Percentiles rank a stretch among this genome's conserved stretches.
Conservation (phyloP, 1,140 invertebrate species). For the Notospermus geniculatus region DNA sequence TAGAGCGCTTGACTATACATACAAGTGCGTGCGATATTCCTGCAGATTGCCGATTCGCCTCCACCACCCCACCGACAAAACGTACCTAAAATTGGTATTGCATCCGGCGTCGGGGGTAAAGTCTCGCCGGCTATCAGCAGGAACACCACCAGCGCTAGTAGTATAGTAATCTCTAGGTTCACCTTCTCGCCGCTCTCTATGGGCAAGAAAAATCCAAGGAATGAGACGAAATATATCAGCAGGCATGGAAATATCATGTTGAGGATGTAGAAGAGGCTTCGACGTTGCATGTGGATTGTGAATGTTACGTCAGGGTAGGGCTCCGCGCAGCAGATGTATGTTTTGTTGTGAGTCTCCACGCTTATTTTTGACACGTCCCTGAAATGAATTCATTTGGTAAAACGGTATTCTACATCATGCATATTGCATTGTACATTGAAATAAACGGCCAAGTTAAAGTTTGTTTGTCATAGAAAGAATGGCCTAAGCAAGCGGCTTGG, state of each 20-base stretch:
- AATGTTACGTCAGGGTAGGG: slow-evolving; percentile 60
- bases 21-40: not conserved
- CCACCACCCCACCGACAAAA: not conserved
- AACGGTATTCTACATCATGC: too few relatives aligned
- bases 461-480: too few relatives aligned
- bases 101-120: slow-evolving; percentile 61
- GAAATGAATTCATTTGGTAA: too few relatives aligned
- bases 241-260: slow-evolving; percentile 61
- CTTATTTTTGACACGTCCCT: slow-evolving; percentile 56
- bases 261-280: slow-evolving; percentile 80
- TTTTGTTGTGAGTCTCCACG: slow-evolving; percentile 21
- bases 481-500: too few relatives aligned
- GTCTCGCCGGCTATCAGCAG: slow-evolving; percentile 61
- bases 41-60: not conserved
- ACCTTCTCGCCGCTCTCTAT: slow-evolving; percentile 61
- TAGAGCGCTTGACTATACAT: too few relatives aligned
- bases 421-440: too few relatives aligned
- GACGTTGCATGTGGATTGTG: slow-evolving; percentile 33
- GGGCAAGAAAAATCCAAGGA: slow-evolving; percentile 60
- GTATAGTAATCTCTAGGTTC: slow-evolving; percentile 61
- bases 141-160: slow-evolving; percentile 61
- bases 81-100: slow-evolving; percentile 58
- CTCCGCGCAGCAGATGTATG: slow-evolving; percentile 41
- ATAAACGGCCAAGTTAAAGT: too few relatives aligned
- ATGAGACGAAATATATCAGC: slow-evolving; percentile 59